Evolutionary conservation across 2,113 vertebrate genomes (phyloP).

Genomic region (Myiozetetes cayanensis): DNA sequence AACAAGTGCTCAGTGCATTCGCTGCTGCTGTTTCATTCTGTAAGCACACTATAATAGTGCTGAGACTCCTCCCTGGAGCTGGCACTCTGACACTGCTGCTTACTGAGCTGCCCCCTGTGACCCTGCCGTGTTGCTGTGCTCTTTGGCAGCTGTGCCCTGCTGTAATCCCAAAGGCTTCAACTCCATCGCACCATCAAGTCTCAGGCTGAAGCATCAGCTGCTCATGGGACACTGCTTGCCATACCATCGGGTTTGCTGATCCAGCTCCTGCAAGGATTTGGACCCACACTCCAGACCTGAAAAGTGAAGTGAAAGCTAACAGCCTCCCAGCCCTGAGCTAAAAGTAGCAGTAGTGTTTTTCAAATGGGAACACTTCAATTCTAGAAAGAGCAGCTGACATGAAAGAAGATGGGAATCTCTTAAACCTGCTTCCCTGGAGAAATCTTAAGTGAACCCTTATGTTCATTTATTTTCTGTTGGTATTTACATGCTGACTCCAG

Average conservation of each 20-base stretch:
- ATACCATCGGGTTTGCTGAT: not conserved
- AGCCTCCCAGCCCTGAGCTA: accelerated
- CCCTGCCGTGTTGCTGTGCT: not conserved
- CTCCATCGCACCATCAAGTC: not conserved
- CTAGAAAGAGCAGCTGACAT: not conserved
- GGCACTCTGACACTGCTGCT: not conserved
- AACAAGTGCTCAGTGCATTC: not conserved
- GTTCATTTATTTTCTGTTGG: slow-evolving; percentile 33
- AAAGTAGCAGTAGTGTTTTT: not conserved
- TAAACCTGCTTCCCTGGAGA: slow-evolving; percentile 26
- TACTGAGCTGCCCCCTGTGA: not conserved
- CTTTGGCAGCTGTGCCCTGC: not conserved
- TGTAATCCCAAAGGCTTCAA: not conserved
- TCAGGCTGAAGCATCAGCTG: not conserved
- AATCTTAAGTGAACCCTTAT: slow-evolving; percentile 35
- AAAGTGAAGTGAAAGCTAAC: not conserved
- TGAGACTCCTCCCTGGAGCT: not conserved
- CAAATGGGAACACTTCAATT: not conserved
- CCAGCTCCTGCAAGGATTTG: not conserved
- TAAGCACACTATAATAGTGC: not conserved
- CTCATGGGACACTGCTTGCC: not conserved
- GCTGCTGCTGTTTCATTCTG: not conserved
- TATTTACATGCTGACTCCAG: slow-evolving; percentile 7
- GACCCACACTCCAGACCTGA: not conserved
- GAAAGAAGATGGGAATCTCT: not conserved